phyloP scores from a whole-genome alignment of 2,113 vertebrate species.

The Zootoca vivipara region DNA sequence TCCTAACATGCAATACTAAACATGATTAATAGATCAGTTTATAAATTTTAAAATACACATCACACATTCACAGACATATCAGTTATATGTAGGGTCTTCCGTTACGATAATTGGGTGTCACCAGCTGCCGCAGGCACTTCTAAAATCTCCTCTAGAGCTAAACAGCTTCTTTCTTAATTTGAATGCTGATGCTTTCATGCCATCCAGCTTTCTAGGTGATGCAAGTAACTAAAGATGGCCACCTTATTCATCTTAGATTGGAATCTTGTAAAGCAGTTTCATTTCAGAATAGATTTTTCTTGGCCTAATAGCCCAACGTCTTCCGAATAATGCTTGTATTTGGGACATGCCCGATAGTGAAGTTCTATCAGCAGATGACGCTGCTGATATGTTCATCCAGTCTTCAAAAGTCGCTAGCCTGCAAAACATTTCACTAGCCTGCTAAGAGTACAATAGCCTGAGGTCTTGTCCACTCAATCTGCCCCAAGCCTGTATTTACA shows the following conservation, averaged over 20 bases:
- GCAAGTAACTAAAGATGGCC: rapidly evolving
- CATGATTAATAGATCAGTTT: not conserved
- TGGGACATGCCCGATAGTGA: not conserved
- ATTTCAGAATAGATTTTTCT: constrained; percentile 22
- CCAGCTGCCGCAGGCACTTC: constrained; percentile 5
- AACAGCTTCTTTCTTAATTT: constrained; percentile 35
- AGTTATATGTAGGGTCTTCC: constrained; percentile 26
- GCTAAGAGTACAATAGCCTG: no score
- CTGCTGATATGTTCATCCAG: not conserved
- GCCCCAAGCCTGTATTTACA: no score
- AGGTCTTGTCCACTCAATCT: no score
- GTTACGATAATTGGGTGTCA: not conserved
- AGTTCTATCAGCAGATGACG: not conserved
- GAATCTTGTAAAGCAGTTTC: constrained; percentile 11
- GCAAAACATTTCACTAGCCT: no score
- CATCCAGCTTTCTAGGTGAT: not conserved
- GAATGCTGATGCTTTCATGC: constrained; percentile 26
- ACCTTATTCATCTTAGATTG: not conserved
- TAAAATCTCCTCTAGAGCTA: constrained; percentile 24
- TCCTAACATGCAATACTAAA: constrained; percentile 27
- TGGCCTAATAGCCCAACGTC: constrained; percentile 25
- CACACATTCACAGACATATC: constrained; percentile 30
- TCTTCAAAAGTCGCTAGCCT: not conserved
- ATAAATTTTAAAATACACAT: constrained; percentile 52
- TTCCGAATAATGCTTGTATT: not conserved